phyloP scores from a whole-genome alignment of 2,888 invertebrate species.

The Perizoma flavofasciatum region DNA sequence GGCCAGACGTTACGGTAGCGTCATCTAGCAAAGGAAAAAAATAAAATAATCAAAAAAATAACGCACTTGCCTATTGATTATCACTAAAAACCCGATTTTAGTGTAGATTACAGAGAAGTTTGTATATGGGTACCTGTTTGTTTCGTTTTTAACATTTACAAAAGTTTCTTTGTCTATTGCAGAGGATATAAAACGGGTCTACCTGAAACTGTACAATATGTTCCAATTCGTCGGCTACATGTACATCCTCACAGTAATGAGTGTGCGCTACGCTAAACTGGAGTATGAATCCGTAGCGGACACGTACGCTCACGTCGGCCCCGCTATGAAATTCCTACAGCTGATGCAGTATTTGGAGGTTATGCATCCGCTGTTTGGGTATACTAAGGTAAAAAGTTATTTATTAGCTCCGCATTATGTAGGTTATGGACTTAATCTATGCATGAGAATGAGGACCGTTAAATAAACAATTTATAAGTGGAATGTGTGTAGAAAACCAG shows the following conservation, averaged over 20 bases:
- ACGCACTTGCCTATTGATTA: too few relatives aligned
- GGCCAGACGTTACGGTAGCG: too few relatives aligned
- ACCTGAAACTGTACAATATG: constrained; percentile 94
- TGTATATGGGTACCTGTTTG: too few relatives aligned
- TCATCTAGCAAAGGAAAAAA: too few relatives aligned
- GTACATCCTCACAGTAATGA: constrained; percentile 89
- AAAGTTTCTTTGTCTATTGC: constrained; percentile 46
- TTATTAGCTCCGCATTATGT: neutral
- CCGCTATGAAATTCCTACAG: constrained; percentile 92
- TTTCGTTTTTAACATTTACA: too few relatives aligned
- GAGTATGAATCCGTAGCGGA: constrained; percentile 88
- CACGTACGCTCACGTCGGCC: constrained; percentile 89
- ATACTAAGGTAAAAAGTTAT: constrained; percentile 85
- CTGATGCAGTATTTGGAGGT: constrained; percentile 93
- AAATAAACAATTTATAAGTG: too few relatives aligned
- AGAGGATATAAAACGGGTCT: constrained; percentile 93
- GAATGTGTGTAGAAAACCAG: too few relatives aligned
- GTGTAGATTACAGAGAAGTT: too few relatives aligned
- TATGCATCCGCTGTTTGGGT: constrained; percentile 94
- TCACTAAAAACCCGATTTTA: too few relatives aligned
- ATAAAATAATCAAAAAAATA: too few relatives aligned
- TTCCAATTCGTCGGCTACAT: constrained; percentile 94
- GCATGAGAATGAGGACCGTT: too few relatives aligned
- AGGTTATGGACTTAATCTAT: too few relatives aligned
- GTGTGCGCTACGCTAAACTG: constrained; percentile 89